Evolutionary conservation across 2,113 vertebrate species (phyloP).

Genomic region (Oxyruncus cristatus): DNA sequence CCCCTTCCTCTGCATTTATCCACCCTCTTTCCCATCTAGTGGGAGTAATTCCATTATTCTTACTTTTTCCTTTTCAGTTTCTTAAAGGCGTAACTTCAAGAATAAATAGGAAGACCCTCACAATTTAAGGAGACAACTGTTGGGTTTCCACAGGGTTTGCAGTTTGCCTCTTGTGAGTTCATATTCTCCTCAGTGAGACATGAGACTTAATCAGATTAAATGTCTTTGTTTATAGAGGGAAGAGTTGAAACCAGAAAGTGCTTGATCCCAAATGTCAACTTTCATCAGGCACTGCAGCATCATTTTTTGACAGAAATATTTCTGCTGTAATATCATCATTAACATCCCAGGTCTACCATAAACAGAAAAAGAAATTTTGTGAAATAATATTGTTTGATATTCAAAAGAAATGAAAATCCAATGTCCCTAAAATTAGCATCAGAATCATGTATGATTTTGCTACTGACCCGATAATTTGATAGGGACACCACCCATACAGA

Average conservation of each 20-base stretch:
- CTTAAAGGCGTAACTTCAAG: neutral
- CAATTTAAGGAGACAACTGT: neutral
- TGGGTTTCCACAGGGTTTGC: neutral
- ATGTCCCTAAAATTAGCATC: neutral
- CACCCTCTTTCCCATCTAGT: neutral
- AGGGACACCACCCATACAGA: neutral
- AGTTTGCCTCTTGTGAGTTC: neutral
- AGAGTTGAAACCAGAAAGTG: neutral
- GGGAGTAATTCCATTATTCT: neutral
- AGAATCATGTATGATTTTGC: neutral
- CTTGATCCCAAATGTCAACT: neutral
- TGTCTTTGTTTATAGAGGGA: neutral
- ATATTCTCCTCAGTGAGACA: neutral
- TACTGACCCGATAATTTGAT: neutral
- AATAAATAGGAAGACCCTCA: neutral
- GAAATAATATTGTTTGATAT: neutral
- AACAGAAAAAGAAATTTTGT: neutral
- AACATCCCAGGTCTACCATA: neutral
- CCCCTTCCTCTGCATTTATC: neutral
- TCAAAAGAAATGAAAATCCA: neutral
- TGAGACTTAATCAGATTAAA: neutral
- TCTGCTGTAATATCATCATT: neutral
- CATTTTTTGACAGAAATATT: neutral
- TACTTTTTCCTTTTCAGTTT: neutral
- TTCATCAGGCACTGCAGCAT: neutral